These are phyloP conservation scores for Amblyopsis rosae DNA, from an alignment of 2,113 vertebrate species.

Conservation along the genomic window DNA sequence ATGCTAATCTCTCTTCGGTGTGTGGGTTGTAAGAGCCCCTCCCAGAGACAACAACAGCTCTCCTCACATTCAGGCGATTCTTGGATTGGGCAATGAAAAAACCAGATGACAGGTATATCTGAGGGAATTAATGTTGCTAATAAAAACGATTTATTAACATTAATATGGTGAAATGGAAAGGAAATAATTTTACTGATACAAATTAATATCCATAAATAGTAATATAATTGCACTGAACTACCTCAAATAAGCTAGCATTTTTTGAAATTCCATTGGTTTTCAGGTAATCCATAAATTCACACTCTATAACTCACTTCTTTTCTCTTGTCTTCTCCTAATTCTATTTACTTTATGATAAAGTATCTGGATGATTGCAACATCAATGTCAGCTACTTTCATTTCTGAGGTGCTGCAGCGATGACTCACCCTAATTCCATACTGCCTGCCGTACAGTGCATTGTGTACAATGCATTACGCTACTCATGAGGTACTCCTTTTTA, in stretches of 20 bases:
- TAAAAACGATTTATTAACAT: background rate
- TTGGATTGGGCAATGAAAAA: background rate
- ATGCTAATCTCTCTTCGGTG: conserved; percentile 4
- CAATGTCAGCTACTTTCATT: background rate
- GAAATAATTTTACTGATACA: background rate
- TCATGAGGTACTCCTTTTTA: background rate
- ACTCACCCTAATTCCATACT: background rate
- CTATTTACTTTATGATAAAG: background rate
- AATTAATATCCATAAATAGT: background rate
- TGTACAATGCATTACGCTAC: background rate
- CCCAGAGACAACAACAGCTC: background rate
- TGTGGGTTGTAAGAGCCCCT: conserved; percentile 1
- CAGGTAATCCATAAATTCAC: no score
- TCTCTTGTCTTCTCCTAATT: no score
- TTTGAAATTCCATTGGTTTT: no score
- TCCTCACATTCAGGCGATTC: background rate
- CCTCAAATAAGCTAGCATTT: no score
- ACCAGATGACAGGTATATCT: no score
- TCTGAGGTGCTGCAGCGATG: background rate
- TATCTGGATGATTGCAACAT: background rate
- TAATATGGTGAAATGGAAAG: background rate
- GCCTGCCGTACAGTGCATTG: no score
- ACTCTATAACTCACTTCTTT: no score
- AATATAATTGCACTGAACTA: no score
- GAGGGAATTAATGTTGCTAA: background rate